phyloP scores from a whole-genome alignment of 2,888 invertebrate genomes.

The Platypus cylindrus region DNA sequence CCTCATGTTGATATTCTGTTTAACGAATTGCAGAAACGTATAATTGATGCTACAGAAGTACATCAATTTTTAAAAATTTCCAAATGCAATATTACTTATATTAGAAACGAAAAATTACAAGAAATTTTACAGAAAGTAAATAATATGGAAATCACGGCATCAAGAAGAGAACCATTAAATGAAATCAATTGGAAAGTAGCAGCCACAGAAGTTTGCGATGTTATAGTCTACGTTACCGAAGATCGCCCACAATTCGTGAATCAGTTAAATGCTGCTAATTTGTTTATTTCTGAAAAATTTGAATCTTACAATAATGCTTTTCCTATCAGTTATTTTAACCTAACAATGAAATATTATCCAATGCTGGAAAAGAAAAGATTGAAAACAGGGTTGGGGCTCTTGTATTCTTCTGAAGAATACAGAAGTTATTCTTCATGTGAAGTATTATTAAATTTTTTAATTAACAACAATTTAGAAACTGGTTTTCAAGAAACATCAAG shows the following conservation, averaged over 20 bases:
- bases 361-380: constrained; percentile 5
- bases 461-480: background rate
- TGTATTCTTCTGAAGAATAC: constrained; percentile 2
- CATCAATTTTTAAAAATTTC: constrained; percentile 2
- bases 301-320: background rate
- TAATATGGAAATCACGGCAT: constrained; percentile 1
- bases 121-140: too few species aligned
- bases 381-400: constrained; percentile 1
- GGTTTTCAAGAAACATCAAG: background rate
- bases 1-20: constrained; percentile 5
- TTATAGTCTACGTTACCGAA: constrained; percentile 5
- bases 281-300: constrained; percentile 2
- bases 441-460: constrained; percentile 2
- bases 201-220: constrained; percentile 4
- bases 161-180: constrained; percentile 5
- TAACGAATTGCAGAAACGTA: constrained; percentile 4
- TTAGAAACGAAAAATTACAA: constrained; percentile 4
- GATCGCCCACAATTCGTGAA: constrained; percentile 2
- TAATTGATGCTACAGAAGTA: constrained; percentile 1
- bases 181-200: constrained; percentile 3
- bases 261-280: constrained; percentile 4
- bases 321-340: background rate
- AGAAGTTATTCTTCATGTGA: constrained; percentile 3
- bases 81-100: constrained; percentile 2
- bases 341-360: too few species aligned